Base-by-base conservation (phyloP, 2,888 invertebrate species). In the Lordiphosa andalusiaca region DNA sequence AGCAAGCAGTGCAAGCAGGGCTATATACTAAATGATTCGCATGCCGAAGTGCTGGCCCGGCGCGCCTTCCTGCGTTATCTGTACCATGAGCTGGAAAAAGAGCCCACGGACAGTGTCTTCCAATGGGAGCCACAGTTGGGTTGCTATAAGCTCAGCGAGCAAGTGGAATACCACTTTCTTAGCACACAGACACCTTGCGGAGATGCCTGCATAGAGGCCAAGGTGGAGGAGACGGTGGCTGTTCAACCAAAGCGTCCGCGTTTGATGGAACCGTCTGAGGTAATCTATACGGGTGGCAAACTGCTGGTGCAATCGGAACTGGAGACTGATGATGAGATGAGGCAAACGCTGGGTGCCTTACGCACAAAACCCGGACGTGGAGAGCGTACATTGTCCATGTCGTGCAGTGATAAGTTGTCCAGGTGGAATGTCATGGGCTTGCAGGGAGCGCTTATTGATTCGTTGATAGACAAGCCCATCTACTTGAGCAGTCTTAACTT, bases 391-490 rank as follows among this genome's bases (percentile, higher is more conserved):
- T 88, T 95, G 39, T 97, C 97, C 7, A 93, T 98, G 77, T 97
- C 97, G 0, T 98, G 98, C 88, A 98, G 97, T 88, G 98, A 98
- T 89, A 98, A 98, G 91, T 90, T 98, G 10, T 93, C 96, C 2
- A 93, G 94, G 78, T 98, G 98, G 98, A 93, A 94, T 84, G 90
- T 95, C 61, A 86, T 96, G 33, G 98, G 98, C 0, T 86, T 96
- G 23, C 97, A 96, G 90, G 98, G 98, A 3, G 93, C 95, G 3
- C 89, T 98, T 3, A 86, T 98, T 46, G 92, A 93, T 64, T 88
- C 93, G 61, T 87, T 97, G 23, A 88, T 97, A 19, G 84, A 90
- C 3, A 83, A 91, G 57, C 93, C 95, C 9, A 91, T 98, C 80
- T 93, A 92, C 86, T 90, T 98, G 0, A 89, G 91, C 52, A 92